These are phyloP conservation scores for Tricholaema leucomelas DNA, from an alignment of 2,113 vertebrate genomes.

Conservation along the genomic window DNA sequence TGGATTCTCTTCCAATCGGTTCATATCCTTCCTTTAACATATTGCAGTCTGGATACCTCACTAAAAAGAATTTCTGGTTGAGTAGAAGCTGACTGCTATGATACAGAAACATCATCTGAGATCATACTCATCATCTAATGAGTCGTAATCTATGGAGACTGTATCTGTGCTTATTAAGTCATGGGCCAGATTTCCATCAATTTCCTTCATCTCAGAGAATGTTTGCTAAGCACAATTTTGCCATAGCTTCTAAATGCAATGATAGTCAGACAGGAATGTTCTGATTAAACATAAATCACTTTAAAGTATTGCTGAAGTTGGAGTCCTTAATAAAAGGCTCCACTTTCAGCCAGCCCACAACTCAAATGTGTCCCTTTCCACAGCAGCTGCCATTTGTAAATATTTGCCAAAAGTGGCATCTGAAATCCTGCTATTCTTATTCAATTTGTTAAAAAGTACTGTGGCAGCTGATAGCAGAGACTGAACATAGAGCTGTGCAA, in stretches of 20 bases:
- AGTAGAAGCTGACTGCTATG: slow-evolving; percentile 5
- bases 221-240: neutral
- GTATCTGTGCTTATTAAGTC: slow-evolving; percentile 8
- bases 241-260: slow-evolving; percentile 18
- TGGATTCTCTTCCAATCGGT: neutral
- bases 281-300: slow-evolving; percentile 37
- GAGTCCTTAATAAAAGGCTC: slow-evolving; percentile 8
- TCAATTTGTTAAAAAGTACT: neutral
- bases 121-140: neutral
- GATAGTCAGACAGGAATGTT: slow-evolving; percentile 3
- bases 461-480: neutral
- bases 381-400: slow-evolving; percentile 44
- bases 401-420: slow-evolving; percentile 33
- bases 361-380: neutral
- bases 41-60: neutral
- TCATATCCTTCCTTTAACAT: neutral
- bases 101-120: neutral
- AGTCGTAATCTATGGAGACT: neutral
- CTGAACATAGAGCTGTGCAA: neutral
- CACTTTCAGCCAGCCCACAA: neutral
- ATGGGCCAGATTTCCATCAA: slow-evolving; percentile 12
- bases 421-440: slow-evolving; percentile 5
- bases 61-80: neutral
- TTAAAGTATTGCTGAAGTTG: neutral
- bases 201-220: neutral